Conservation (phyloP, 2,888 invertebrate genomes). For the Mamestra brassicae region DNA sequence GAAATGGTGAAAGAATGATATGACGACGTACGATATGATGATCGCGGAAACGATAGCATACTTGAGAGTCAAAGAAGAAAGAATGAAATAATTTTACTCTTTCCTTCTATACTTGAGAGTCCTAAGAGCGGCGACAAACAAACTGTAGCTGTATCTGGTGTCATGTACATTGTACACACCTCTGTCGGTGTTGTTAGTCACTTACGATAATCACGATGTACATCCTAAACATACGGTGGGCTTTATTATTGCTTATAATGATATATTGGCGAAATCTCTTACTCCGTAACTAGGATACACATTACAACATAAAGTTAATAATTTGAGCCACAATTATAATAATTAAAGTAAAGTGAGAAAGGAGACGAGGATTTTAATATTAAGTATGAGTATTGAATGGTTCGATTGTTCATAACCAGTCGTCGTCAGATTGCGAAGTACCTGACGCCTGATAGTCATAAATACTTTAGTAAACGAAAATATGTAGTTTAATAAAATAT, state of each 20-base stretch:
- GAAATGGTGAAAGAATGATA: slow-evolving; percentile 45
- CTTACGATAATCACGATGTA: slow-evolving; percentile 70
- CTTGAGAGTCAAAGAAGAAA: slow-evolving; percentile 10
- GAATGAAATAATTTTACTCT: too few relatives aligned
- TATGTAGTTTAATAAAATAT: slow-evolving; percentile 60
- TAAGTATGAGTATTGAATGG: slow-evolving; percentile 45
- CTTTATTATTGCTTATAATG: slow-evolving; percentile 86
- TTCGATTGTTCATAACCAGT: slow-evolving; percentile 39
- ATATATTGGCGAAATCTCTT: slow-evolving; percentile 84
- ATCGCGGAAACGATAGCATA: slow-evolving; percentile 29
- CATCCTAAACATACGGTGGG: slow-evolving; percentile 71
- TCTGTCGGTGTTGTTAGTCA: slow-evolving; percentile 61
- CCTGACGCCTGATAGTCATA: slow-evolving; percentile 52
- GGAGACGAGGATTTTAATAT: slow-evolving; percentile 53
- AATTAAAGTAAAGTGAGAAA: slow-evolving; percentile 69
- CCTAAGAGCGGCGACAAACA: slow-evolving; percentile 20
- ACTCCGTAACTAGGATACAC: slow-evolving; percentile 78
- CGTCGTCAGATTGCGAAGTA: slow-evolving; percentile 33
- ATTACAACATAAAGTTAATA: slow-evolving; percentile 78
- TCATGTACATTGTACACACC: slow-evolving; percentile 57
- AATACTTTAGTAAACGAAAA: slow-evolving; percentile 64
- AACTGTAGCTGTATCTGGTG: slow-evolving; percentile 71
- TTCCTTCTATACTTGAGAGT: background rate
- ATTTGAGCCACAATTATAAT: slow-evolving; percentile 82
- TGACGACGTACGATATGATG: slow-evolving; percentile 52